Base-by-base conservation (phyloP, 2,888 invertebrate genomes). In the Maniola hyperantus region DNA sequence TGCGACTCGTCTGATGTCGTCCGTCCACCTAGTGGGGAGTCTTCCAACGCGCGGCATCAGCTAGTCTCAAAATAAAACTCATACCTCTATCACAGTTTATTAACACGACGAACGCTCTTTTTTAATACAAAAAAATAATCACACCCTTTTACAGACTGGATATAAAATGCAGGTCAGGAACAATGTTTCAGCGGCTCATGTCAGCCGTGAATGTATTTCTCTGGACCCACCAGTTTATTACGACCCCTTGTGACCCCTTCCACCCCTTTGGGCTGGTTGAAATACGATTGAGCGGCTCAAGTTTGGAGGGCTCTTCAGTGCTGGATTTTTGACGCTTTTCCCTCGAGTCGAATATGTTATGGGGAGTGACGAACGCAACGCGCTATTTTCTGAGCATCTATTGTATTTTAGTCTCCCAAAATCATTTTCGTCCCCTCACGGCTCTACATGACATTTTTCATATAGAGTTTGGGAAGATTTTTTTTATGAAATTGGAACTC, bases 121-220 rank as follows among this genome's bases (percentile, higher is more conserved):
- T 57, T 48, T 51, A 18, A 59, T 60, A 65, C 50, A 60, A 67
- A 53, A 53, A 58, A 36, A 26, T 26, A 15, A 64, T 11, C 51
- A 60, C 65, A 36, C 50, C 57, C 58, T 59, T 64, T 61, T 60
- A 66, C 63, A 54, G 53, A 54, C 69, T 73, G 59, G 59, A 74
- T 73, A 74, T 72, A 74, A 77, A 77, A 78, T 77, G 77, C 77
- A 76, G 76, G 76, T 76, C 76, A 76, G 73, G 73, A 73, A 74
- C 74, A 74, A 72, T 72, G 73, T 76, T 73, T 70, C 69, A 66
- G 65, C 66, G 72, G 72, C 73, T 76, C 73, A 69, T 73, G 73
- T 76, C 72, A 76, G 68, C 59, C 66, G 55, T 62, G 70, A 73
- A 74, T 72, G 72, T 75, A 73, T 74, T 73, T 66, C 70, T 66